A percentile compares a stretch with the other conserved stretches of the same genome.
These are phyloP conservation scores for Bufo gargarizans DNA, from an alignment of 2,113 vertebrate species.

Conservation along the genomic window DNA sequence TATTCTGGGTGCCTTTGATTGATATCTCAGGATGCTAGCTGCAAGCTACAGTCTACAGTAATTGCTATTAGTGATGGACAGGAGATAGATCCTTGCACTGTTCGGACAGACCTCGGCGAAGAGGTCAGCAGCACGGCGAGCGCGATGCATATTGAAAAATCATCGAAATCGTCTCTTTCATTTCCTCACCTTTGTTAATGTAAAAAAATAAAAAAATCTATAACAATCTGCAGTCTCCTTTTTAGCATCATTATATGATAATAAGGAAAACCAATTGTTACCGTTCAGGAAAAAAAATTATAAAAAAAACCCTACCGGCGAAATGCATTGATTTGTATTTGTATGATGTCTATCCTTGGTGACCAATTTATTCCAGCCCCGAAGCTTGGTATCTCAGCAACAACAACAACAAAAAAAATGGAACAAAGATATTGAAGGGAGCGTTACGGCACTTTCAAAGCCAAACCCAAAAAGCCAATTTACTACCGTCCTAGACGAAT, in stretches of 20 bases:
- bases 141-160: not conserved
- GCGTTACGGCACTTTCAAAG: conserved; percentile 2
- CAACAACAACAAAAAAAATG: not conserved
- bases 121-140: not conserved
- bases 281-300: not conserved
- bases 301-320: conserved; percentile 11
- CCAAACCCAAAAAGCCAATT: conserved; percentile 34
- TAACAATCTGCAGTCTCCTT: conserved; percentile 1
- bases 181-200: not conserved
- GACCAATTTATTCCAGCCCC: conserved; percentile 51
- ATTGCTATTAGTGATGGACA: not conserved
- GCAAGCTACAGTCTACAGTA: not conserved
- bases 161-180: not conserved
- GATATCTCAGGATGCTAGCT: not conserved
- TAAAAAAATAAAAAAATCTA: not conserved
- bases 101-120: too few species aligned
- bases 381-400: conserved; percentile 33
- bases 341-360: conserved; percentile 32
- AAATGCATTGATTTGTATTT: conserved; percentile 40
- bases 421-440: not conserved
- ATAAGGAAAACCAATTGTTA: conserved; percentile 25
- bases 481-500: conserved; percentile 4
- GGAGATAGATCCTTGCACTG: not conserved
- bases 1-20: not conserved
- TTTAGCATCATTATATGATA: not conserved